phyloP scores from a whole-genome alignment of 1,140 invertebrate species.

The Nasonia vitripennis region DNA sequence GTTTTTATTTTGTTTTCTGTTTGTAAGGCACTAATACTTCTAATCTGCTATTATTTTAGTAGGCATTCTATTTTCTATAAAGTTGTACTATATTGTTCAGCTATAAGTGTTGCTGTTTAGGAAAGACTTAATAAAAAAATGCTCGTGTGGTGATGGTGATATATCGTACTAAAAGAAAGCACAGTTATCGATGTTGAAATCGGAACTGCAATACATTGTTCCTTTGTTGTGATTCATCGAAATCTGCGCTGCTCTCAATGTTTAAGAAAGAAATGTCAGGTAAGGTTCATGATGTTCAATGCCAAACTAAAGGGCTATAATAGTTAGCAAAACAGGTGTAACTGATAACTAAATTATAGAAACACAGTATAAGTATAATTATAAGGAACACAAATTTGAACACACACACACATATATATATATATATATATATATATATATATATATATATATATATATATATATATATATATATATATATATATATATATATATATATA shows the following conservation, averaged over 20 bases:
- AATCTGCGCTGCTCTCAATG: conserved; percentile 50
- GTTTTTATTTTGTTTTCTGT: neutral
- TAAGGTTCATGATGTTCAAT: conserved; percentile 31
- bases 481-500: neutral
- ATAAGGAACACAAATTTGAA: conserved; percentile 16
- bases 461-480: neutral
- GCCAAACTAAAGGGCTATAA: conserved; percentile 38
- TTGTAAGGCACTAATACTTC: conserved; percentile 32
- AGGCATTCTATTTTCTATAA: conserved; percentile 31
- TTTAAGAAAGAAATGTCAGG: conserved; percentile 44
- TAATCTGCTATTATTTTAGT: conserved; percentile 43
- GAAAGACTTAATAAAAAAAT: conserved; percentile 23
- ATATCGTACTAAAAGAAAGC: conserved; percentile 39
- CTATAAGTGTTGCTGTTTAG: conserved; percentile 22
- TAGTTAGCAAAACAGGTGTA: neutral
- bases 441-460: neutral
- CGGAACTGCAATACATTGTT: conserved; percentile 36
- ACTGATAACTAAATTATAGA: conserved; percentile 49
- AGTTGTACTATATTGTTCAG: conserved; percentile 34
- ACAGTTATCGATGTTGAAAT: conserved; percentile 48
- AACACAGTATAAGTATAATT: conserved; percentile 19
- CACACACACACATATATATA: too few relatives aligned
- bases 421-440: neutral
- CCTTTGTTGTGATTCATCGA: conserved; percentile 44
- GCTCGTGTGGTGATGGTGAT: conserved; percentile 13